Evolutionary conservation across 2,888 invertebrate species (phyloP).

Genomic region (Cantharis rustica): DNA sequence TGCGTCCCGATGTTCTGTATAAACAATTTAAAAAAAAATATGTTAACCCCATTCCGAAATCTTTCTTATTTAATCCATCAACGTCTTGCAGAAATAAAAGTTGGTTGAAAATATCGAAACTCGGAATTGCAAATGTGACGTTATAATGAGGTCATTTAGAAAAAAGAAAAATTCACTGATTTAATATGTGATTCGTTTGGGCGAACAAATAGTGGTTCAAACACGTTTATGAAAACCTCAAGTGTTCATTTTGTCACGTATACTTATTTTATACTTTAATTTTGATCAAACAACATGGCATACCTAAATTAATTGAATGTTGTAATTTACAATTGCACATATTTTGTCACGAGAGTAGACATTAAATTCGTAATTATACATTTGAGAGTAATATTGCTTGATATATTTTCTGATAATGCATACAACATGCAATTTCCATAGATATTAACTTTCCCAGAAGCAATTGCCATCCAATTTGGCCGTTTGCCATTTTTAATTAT

Average conservation of each 20-base stretch:
- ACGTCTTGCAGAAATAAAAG: conserved; percentile 4
- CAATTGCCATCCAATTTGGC: not conserved
- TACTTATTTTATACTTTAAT: not conserved
- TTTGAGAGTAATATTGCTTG: conserved; percentile 12
- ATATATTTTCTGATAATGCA: conserved; percentile 21
- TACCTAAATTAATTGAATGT: not conserved
- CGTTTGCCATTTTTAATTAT: not conserved
- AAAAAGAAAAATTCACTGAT: conserved; percentile 16
- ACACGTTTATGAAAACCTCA: conserved; percentile 19
- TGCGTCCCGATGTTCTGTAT: not conserved
- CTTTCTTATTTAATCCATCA: conserved; percentile 12
- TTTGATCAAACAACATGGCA: not conserved
- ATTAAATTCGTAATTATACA: conserved; percentile 14
- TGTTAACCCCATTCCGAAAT: not conserved
- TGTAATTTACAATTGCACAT: not conserved
- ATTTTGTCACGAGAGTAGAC: conserved; percentile 2
- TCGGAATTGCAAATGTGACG: conserved; percentile 17
- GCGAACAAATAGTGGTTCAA: conserved; percentile 8
- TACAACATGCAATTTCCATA: conserved; percentile 13
- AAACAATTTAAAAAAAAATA: conserved; percentile 6
- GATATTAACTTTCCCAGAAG: conserved; percentile 4
- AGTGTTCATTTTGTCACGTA: conserved; percentile 4
- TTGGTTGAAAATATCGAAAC: conserved; percentile 12
- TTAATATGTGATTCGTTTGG: conserved; percentile 16
- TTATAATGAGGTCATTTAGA: conserved; percentile 13